Percentiles rank a stretch among this genome's conserved stretches.
phyloP scores from a whole-genome alignment of 1,140 invertebrate species.

The Antheraea mylitta region DNA sequence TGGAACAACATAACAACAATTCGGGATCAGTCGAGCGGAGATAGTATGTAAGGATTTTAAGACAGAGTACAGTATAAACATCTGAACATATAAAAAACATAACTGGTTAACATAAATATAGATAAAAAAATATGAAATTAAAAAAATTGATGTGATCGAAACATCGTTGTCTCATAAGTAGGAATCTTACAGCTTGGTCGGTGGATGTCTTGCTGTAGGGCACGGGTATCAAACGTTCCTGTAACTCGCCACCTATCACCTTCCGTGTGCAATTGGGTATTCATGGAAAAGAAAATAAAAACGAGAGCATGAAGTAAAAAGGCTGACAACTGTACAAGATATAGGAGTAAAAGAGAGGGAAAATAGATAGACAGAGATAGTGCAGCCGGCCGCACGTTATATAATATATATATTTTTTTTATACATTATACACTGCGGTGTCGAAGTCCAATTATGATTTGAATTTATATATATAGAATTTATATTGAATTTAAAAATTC shows the following conservation, averaged over 20 bases:
- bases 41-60: conserved; percentile 27
- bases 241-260: conserved; percentile 99
- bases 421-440: conserved; percentile 24
- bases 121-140: conserved; percentile 38
- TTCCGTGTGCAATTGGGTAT: conserved; percentile 85
- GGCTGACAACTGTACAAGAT: conserved; percentile 53
- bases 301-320: conserved; percentile 74
- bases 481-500: too few relatives aligned
- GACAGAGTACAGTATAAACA: conserved; percentile 53
- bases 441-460: neutral
- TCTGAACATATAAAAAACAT: conserved; percentile 51
- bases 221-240: conserved; percentile 99
- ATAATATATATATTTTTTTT: conserved; percentile 14
- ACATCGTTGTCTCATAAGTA: conserved; percentile 37
- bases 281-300: conserved; percentile 85
- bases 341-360: conserved; percentile 12
- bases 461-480: too few relatives aligned
- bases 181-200: conserved; percentile 97
- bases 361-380: neutral
- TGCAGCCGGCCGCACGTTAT: conserved; percentile 15
- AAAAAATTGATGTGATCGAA: conserved; percentile 59
- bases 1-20: conserved; percentile 26
- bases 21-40: conserved; percentile 29
- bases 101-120: conserved; percentile 30
- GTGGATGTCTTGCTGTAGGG: conserved; percentile 99